Base-by-base conservation (phyloP, 2,888 invertebrate genomes). In the Theretra japonica region DNA sequence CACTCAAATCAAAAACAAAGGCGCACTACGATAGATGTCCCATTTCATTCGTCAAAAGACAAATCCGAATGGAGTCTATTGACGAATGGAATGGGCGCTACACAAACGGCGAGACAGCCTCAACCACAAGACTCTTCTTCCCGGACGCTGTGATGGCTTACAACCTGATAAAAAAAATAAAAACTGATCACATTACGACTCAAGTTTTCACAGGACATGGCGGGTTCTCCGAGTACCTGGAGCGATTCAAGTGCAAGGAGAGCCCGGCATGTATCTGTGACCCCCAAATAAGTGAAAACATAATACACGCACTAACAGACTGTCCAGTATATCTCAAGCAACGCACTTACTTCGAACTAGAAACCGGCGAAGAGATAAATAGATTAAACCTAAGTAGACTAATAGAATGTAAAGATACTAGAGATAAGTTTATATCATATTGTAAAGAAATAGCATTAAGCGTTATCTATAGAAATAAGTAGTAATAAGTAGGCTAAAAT, bases 181-280 rank as follows among this genome's bases (percentile, higher is more conserved):
- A 8, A 1, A 33, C 50, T 0, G 30, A 21, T 0, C 11, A n/a
- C 25, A 0, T 4, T 69, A 0, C 0, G 0, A 75, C 74, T 0
- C 74, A 76, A 17, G 4, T 73, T 0, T 11, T 76, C 48, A 75
- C 73, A 2, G 73, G 73, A 0, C 75, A 77, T 25, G 75, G 75
- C 60, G 75, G 77, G 59, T 75, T 77, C 73, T 75, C 74, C 53
- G 68, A 69, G 41, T 75, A 77, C 73, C 68, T 75, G 25, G 3
- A 68, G 4, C 25, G 73, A 0, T 77, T 76, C 56, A 76, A 75
- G 72, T 71, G 71, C 28, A 73, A 70, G 58, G 75, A 73, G 69
- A 70, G 23, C 68, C 72, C 75, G 62, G 71, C 76, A 30, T 76
- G 78, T 59, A 25, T 50, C 33, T 78, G 78, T 15, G 75, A 78